Evolutionary conservation across 2,888 invertebrate genomes (phyloP).

Genomic region (Drosophila eohydei): DNA sequence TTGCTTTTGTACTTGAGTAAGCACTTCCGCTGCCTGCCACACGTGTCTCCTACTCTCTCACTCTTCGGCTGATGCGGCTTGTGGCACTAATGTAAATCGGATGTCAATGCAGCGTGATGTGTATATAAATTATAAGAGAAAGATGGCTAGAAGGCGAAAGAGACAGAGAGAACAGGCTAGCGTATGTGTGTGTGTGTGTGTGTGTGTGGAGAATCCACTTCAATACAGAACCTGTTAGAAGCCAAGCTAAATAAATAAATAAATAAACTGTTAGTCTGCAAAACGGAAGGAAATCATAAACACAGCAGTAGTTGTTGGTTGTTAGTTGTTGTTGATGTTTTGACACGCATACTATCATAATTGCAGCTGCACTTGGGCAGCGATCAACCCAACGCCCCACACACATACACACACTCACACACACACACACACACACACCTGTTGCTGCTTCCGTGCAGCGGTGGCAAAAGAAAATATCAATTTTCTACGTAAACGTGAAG

Average conservation of each 20-base stretch:
- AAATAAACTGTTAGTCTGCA: conserved; percentile 78
- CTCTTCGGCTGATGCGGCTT: conserved; percentile 25
- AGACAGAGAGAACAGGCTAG: conserved; percentile 6
- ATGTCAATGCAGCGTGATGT: conserved; percentile 82
- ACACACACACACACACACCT: conserved; percentile 56
- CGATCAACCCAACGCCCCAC: conserved; percentile 44
- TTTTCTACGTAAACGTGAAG: conserved; percentile 70
- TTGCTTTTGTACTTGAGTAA: conserved; percentile 41
- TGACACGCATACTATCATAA: conserved; percentile 80
- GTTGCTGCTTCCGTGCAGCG: conserved; percentile 74
- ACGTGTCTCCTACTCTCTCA: conserved; percentile 41
- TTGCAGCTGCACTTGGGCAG: conserved; percentile 62
- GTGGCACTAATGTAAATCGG: conserved; percentile 83
- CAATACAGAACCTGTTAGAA: conserved; percentile 73
- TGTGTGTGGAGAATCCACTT: conserved; percentile 32
- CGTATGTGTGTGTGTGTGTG: conserved; percentile 1
- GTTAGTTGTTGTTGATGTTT: conserved; percentile 57
- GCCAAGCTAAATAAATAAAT: conserved; percentile 71
- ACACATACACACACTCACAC: conserved; percentile 14
- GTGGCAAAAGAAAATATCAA: conserved; percentile 78
- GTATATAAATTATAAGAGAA: conserved; percentile 78
- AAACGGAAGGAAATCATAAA: conserved; percentile 84
- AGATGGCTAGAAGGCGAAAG: conserved; percentile 6
- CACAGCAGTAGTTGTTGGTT: conserved; percentile 54
- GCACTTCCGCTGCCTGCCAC: conserved; percentile 65